Percentiles rank a stretch among this genome's conserved stretches.
These are phyloP conservation scores for Podarcis cretensis DNA, from an alignment of 2,113 vertebrate species.

Conservation along the genomic window DNA sequence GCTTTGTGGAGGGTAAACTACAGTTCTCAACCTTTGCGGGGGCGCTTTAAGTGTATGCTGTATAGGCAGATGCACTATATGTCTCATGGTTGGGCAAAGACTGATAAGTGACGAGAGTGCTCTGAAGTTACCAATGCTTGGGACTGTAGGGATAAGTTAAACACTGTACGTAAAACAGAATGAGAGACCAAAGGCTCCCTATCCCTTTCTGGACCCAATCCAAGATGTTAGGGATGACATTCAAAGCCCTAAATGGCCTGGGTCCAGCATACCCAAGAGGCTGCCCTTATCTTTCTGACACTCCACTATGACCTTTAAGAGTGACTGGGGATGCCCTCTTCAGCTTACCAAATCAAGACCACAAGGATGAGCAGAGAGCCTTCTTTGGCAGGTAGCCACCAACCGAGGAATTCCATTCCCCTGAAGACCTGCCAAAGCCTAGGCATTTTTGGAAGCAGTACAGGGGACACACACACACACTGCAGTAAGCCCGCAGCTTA, in stretches of 20 bases:
- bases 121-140: not conserved
- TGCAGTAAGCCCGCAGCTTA: too few relatives aligned
- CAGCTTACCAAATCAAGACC: not conserved
- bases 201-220: not conserved
- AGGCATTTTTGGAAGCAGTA: not conserved
- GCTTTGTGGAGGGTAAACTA: too few relatives aligned
- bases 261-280: not conserved
- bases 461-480: too few relatives aligned
- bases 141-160: not conserved
- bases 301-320: not conserved
- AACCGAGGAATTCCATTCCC: not conserved
- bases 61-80: too few relatives aligned
- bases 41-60: too few relatives aligned
- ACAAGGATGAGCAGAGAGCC: not conserved
- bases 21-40: too few relatives aligned
- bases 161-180: not conserved
- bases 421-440: not conserved
- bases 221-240: not conserved
- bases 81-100: not conserved
- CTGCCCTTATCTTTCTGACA: not conserved
- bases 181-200: not conserved
- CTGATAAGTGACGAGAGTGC: not conserved
- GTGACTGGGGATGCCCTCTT: not conserved
- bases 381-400: not conserved
- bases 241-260: not conserved